These are phyloP conservation scores for Ganaspis sp. DNA, from an alignment of 1,140 invertebrate genomes.

Conservation along the genomic window DNA sequence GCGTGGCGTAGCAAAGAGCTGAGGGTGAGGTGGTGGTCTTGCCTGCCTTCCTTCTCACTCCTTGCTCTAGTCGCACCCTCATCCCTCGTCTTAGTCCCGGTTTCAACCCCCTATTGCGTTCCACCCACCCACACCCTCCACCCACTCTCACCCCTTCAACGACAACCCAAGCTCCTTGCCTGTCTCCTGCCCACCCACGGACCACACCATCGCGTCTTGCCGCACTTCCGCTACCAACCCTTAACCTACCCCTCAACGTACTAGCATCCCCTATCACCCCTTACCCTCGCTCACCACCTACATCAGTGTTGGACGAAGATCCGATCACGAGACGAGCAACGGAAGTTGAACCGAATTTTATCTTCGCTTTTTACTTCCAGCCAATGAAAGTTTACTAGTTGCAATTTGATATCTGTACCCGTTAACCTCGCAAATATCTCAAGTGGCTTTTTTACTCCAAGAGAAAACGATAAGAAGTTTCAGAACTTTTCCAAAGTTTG, in stretches of 20 bases:
- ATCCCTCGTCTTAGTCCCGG: slow-evolving; percentile 5
- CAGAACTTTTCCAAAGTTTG: neutral
- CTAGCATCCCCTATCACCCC: neutral
- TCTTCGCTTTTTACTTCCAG: slow-evolving; percentile 24
- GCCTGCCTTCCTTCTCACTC: slow-evolving; percentile 17
- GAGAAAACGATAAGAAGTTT: slow-evolving; percentile 21
- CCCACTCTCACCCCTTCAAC: neutral
- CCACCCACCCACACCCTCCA: neutral
- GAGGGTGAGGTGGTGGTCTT: slow-evolving; percentile 63
- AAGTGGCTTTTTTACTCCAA: slow-evolving; percentile 17
- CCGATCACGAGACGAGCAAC: slow-evolving; percentile 28
- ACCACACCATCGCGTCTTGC: slow-evolving; percentile 8
- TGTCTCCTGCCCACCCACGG: slow-evolving; percentile 17
- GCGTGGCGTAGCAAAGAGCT: slow-evolving; percentile 73
- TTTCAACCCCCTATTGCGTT: slow-evolving; percentile 17
- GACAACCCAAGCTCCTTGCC: slow-evolving; percentile 14
- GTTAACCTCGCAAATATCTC: slow-evolving; percentile 25
- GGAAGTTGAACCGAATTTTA: slow-evolving; percentile 29
- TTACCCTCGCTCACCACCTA: neutral
- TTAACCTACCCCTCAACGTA: neutral
- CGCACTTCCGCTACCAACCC: slow-evolving; percentile 16
- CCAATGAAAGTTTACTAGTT: slow-evolving; percentile 31
- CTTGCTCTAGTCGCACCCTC: slow-evolving; percentile 2
- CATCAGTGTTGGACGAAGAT: slow-evolving; percentile 28
- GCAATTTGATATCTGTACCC: slow-evolving; percentile 28